These are phyloP conservation scores for Gavia stellata DNA, from an alignment of 2,113 vertebrate genomes.

Conservation along the genomic window DNA sequence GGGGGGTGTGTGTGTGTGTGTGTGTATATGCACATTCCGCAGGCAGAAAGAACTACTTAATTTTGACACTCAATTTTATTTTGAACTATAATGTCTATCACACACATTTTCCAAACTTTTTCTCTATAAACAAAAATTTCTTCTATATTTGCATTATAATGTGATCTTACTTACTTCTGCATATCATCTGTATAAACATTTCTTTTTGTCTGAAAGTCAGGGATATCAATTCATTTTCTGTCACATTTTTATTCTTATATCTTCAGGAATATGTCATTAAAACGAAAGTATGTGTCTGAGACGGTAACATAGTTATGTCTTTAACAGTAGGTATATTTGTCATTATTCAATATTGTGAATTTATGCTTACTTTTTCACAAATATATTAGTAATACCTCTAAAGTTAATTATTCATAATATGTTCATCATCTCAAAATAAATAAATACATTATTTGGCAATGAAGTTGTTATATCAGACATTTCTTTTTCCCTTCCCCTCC, in stretches of 20 bases:
- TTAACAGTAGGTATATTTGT: background rate
- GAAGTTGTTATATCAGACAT: background rate
- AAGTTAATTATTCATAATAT: background rate
- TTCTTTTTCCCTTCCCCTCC: background rate
- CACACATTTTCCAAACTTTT: background rate
- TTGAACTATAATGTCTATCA: background rate
- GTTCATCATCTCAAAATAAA: background rate
- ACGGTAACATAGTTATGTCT: background rate
- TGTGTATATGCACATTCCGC: background rate
- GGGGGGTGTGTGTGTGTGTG: background rate
- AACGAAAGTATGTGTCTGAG: background rate
- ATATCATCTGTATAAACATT: background rate
- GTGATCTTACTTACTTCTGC: background rate
- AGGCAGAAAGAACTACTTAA: background rate
- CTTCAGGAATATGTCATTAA: background rate
- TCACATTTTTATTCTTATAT: background rate
- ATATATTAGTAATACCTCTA: background rate
- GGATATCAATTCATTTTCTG: background rate
- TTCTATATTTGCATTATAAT: background rate
- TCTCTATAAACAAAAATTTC: background rate
- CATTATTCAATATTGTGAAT: background rate
- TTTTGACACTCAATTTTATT: background rate
- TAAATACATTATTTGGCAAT: background rate
- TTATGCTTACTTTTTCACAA: background rate
- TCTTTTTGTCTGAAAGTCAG: background rate